Evolutionary conservation across 2,888 invertebrate genomes (phyloP).

Genomic region (Zygaena filipendulae): DNA sequence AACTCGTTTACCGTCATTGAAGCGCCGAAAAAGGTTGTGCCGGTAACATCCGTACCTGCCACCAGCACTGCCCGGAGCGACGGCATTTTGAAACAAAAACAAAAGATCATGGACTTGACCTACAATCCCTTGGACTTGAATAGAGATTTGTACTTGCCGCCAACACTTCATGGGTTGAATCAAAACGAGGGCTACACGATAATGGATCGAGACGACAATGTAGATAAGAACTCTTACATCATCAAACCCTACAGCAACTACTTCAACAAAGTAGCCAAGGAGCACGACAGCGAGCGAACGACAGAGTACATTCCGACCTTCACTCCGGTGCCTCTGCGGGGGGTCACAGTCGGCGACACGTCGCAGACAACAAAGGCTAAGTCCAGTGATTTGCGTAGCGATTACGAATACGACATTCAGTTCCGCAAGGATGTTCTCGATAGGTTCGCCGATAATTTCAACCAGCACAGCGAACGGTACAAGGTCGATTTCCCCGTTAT

Average conservation of each 20-base stretch:
- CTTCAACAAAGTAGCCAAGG: slow-evolving; percentile 32
- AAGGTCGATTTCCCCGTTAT: slow-evolving; percentile 46
- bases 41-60: slow-evolving; percentile 15
- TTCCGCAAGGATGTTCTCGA: slow-evolving; percentile 39
- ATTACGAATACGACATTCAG: slow-evolving; percentile 38
- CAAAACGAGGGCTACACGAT: slow-evolving; percentile 18
- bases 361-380: slow-evolving; percentile 8
- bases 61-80: slow-evolving; percentile 9
- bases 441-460: slow-evolving; percentile 47
- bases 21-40: slow-evolving; percentile 17
- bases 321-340: slow-evolving; percentile 24
- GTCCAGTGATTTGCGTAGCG: too few species aligned
- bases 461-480: slow-evolving; percentile 42
- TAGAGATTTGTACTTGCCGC: slow-evolving; percentile 22
- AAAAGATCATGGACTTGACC: not conserved
- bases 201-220: slow-evolving; percentile 23
- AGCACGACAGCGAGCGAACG: slow-evolving; percentile 29
- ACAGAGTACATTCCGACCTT: slow-evolving; percentile 21
- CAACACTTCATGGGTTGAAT: slow-evolving; percentile 19
- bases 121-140: slow-evolving; percentile 5
- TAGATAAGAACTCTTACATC: slow-evolving; percentile 37
- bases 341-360: slow-evolving; percentile 23
- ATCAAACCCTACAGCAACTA: slow-evolving; percentile 47
- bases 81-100: slow-evolving; percentile 2
- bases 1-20: slow-evolving; percentile 25